phyloP scores from a whole-genome alignment of 2,113 vertebrate genomes.

The Cyrtonyx montezumae region DNA sequence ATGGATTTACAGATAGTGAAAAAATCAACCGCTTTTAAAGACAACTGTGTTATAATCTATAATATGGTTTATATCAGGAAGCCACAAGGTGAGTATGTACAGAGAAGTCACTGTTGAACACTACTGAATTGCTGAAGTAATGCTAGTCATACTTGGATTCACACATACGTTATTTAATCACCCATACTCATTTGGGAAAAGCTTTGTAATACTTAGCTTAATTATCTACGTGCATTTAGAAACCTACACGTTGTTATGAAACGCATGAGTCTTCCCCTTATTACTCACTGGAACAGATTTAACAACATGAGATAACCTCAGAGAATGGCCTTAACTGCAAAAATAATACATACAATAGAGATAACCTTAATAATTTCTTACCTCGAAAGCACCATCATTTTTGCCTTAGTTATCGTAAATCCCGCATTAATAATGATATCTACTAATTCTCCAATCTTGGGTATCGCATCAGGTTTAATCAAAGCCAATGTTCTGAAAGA shows the following conservation, averaged over 20 bases:
- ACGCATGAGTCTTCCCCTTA: background rate
- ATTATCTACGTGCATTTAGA: background rate
- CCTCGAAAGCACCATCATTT: slow-evolving; percentile 92
- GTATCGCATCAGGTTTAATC: slow-evolving; percentile 89
- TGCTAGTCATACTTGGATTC: background rate
- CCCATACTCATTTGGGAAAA: background rate
- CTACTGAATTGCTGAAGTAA: background rate
- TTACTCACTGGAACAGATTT: slow-evolving; percentile 17
- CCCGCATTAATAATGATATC: slow-evolving; percentile 86
- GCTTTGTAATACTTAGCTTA: background rate
- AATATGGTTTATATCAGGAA: background rate
- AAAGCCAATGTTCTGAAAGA: slow-evolving; percentile 89
- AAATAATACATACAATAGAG: background rate
- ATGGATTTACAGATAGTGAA: background rate
- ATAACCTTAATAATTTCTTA: slow-evolving; percentile 68
- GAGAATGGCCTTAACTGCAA: background rate
- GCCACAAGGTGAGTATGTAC: background rate
- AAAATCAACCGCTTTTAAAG: background rate
- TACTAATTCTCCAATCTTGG: slow-evolving; percentile 88
- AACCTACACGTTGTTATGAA: slow-evolving; percentile 4
- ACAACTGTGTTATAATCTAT: background rate
- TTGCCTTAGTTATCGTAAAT: slow-evolving; percentile 93
- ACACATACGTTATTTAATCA: background rate
- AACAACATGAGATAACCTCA: background rate
- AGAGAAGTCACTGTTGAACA: background rate